Evolutionary conservation across 1,140 invertebrate genomes (phyloP), one percentile per base, ranked within the genome.

Genomic region (Muscidifurax raptorellus): DNA sequence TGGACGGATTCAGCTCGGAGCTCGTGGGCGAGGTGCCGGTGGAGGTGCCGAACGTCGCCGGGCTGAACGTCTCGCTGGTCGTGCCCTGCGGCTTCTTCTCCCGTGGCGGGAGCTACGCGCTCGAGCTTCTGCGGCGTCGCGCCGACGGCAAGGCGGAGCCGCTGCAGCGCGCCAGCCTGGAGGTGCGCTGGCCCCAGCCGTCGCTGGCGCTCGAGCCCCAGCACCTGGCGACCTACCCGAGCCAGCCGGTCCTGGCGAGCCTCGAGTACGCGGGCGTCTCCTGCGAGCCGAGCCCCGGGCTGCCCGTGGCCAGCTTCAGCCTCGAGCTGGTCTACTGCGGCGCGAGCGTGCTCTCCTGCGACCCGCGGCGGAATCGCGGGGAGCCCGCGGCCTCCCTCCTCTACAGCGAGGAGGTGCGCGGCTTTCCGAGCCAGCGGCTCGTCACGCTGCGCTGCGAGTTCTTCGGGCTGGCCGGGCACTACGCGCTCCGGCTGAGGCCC

Each of bases 311-410:
- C 12, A 93, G 94, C 66, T 94, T 94, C 15, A 92, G 91, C 30
- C 93, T 96, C 74, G 96, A 97, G 89, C 91, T 97, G 12, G 94
- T 96, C 80, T 97, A 96, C 88, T 97, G 96, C 87, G 96, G 96
- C 36, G 88, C 90, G 2, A 93, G 89, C 74, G 88, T 91, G 25
- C 82, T 91, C 1, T 92, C 91, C 13, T 93, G 92, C 83, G 92
- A 93, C 88, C 90, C 91, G 47, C 88, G 90, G 66, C 15, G 92
- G 88, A 90, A 9, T 0, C 36, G 36, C 36, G 32, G 5, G 32
- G 32, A 40, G 36, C 71, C 88, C 87, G 40, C 13, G 25, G 27
- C n/a, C 27, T n/a, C n/a, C n/a, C 5, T 18, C 13, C 71, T 96
- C 32, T 95, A 95, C 88, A 93, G 94, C 72, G 96, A 96, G 92